These are phyloP conservation scores for Amphiprion clarkii DNA, from an alignment of 2,797 vertebrate species.

Conservation along the genomic window DNA sequence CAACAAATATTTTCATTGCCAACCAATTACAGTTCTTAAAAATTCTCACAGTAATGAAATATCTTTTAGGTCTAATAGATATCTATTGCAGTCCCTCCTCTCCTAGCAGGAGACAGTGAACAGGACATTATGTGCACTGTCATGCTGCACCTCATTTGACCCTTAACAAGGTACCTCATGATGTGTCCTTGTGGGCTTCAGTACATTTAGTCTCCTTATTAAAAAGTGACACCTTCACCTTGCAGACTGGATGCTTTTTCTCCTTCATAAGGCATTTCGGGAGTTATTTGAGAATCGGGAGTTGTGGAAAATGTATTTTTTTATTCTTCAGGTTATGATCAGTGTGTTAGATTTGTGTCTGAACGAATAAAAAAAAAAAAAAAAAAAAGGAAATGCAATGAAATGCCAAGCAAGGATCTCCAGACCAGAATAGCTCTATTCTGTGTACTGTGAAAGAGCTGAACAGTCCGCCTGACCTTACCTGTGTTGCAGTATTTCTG, in stretches of 20 bases:
- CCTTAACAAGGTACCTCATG: slow-evolving; percentile 22
- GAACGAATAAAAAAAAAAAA: not conserved
- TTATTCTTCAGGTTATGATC: not conserved
- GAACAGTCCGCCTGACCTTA: slow-evolving; percentile 28
- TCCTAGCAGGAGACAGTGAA: not conserved
- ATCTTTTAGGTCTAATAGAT: not conserved
- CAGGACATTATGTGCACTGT: slow-evolving; percentile 20
- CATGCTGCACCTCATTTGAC: slow-evolving; percentile 29
- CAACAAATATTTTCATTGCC: no score
- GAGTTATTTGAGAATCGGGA: not conserved
- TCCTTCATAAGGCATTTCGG: not conserved
- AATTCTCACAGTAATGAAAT: not conserved
- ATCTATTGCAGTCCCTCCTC: not conserved
- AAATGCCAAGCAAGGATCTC: slow-evolving; percentile 18
- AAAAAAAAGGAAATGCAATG: not conserved
- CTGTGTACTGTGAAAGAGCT: not conserved
- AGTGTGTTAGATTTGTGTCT: slow-evolving; percentile 3
- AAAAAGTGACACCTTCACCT: slow-evolving; percentile 3
- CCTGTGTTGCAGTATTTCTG: slow-evolving; percentile 18
- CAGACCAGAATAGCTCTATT: slow-evolving; percentile 22
- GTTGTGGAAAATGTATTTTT: not conserved
- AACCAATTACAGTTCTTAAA: no score
- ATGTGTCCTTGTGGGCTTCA: slow-evolving; percentile 12
- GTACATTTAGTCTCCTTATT: not conserved
- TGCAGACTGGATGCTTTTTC: not conserved